These are phyloP conservation scores for Chironomus riparius DNA, from an alignment of 2,888 invertebrate species.

Conservation along the genomic window DNA sequence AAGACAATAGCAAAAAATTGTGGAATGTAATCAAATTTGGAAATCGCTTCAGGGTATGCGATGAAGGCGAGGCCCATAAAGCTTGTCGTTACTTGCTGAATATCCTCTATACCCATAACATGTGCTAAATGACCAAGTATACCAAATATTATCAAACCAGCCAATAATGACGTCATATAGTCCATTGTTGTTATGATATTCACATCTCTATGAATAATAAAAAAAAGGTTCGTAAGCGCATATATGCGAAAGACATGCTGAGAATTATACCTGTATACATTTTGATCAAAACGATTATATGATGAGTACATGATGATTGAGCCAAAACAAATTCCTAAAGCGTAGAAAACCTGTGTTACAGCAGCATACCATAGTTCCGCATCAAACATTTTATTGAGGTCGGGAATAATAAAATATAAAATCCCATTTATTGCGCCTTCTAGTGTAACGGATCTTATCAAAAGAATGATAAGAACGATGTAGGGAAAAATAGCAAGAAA, in stretches of 20 bases:
- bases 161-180: constrained; percentile 48
- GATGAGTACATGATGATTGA: constrained; percentile 53
- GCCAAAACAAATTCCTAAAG: constrained; percentile 54
- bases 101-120: constrained; percentile 43
- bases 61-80: constrained; percentile 50
- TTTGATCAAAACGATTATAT: constrained; percentile 52
- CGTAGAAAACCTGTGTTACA: constrained; percentile 55
- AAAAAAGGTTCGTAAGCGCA: background rate
- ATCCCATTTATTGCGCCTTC: constrained; percentile 54
- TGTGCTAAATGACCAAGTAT: constrained; percentile 49
- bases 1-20: constrained; percentile 47
- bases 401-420: constrained; percentile 53
- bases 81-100: constrained; percentile 45
- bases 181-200: constrained; percentile 50
- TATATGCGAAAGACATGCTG: no score
- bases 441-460: constrained; percentile 51
- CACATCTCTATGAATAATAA: constrained; percentile 43
- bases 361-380: constrained; percentile 54
- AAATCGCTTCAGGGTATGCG: constrained; percentile 50
- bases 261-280: constrained; percentile 45
- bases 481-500: constrained; percentile 62
- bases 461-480: constrained; percentile 49
- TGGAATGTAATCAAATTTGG: constrained; percentile 46
- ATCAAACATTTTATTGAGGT: constrained; percentile 51
- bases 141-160: constrained; percentile 50